Base-by-base conservation (phyloP, 2,113 vertebrate genomes). In the Pseudolaguvia tuberculata region DNA sequence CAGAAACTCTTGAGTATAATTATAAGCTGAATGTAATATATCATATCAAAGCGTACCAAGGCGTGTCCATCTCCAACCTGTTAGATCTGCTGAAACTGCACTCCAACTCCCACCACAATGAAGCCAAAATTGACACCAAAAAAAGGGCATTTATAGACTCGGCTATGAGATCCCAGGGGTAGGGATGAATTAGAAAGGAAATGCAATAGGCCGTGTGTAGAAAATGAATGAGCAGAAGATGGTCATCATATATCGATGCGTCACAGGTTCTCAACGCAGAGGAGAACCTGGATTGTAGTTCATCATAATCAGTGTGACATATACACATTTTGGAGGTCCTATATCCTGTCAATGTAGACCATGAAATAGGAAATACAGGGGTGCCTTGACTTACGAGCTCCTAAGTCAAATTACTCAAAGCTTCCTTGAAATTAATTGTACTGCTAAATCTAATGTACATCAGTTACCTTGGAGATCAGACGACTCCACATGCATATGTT, bases 31-130 rank as follows among this genome's bases (percentile, higher is more conserved):
- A 23, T 25, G 52, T 31, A 75, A 75, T 75, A 58, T n/a, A 51
- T 78, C 27, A 70, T 18, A 48, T 31, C n/a, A 27, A 10, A 62
- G 48, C 29, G 45, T 21, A 35, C 58, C 56, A 69, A 20, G 68
- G 78, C 77, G 56, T 66, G 55, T 62, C 78, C 74, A 57, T 76
- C 53, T 56, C 63, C 39, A 75, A 85, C 83, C 72, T 72, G 50
- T 81, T 63, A 74, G 83, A 88, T 88, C 82, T 85, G 86, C 86
- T 87, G 87, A 88, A 73, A 56, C 80, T 80, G 86, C 85, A 84
- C 59, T 47, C 67, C 55, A 77, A 78, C 62, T 81, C 76, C 78
- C 73, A 75, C 63, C 56, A 69, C 79, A 52, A 70, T 76, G 39
- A 80, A 82, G 78, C 77, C 80, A 25, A 57, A 47, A 66, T 80